Evolutionary conservation across 2,888 invertebrate species (phyloP), one percentile per base, ranked within the genome.

Genomic region (Platynereis dumerilii): DNA sequence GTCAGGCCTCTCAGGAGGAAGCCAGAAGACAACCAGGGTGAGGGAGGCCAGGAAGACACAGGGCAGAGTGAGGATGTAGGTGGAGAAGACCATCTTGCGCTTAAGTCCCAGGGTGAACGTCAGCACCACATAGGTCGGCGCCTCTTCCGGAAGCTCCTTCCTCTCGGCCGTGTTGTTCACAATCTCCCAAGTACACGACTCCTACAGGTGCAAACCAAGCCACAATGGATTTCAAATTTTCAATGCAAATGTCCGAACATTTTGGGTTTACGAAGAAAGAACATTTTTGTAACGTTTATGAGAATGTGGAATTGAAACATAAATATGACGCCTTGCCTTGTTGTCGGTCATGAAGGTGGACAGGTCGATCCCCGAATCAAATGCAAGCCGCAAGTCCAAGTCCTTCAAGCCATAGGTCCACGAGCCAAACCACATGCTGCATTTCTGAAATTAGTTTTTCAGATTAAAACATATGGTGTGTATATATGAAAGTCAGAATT

Each of bases 11-110:
- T 71, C 71, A 7, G 71, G 68, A 15, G 71, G 71, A 39, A 71
- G 61, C 71, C 71, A 71, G 62, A 71, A 71, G 24, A 71, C 71
- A 22, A 71, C 71, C 17, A 71, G 48, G 15, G 71, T 71, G 2
- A 71, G 64, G 54, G 34, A 57, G 39, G 69, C 69, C 28, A 71
- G 63, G 64, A 71, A 71, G 29, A 71, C 66, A 53, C 71, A 71
- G 29, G 71, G 71, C 39, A 71, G 60, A 10, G 71, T 71, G 34
- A 71, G 68, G 55, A 71, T 70, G 56, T 69, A 70, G 39, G 56
- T 67, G 28, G 69, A 68, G 44, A 71, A 70, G 29, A 70, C 67
- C 60, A 69, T 45, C 65, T 69, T 69, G 20, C 70, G 55, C 52
- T 44, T 52, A 58, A 70, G 28, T 44, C 48, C 56, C 29, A 70